Percentiles rank a stretch among this genome's conserved stretches.
Conservation (phyloP, 1,140 invertebrate genomes). For the Macrobrachium nipponense region DNA sequence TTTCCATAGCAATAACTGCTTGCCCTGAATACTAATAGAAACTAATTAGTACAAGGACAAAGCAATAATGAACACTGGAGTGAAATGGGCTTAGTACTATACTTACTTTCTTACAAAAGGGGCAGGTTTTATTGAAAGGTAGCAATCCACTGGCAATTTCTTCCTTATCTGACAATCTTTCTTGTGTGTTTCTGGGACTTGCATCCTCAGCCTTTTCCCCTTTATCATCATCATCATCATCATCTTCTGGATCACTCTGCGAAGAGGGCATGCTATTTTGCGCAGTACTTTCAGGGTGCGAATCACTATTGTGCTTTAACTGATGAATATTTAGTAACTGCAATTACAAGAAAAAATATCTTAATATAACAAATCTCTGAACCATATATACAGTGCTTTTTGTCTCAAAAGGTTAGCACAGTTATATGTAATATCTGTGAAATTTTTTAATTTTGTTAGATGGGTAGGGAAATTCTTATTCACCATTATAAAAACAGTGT, state of each 20-base stretch:
- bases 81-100: neutral
- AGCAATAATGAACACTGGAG: neutral
- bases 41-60: no score
- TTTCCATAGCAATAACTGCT: no score
- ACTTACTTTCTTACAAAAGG: slow-evolving; percentile 10
- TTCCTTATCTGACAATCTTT: no score
- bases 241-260: neutral
- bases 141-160: no score
- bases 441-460: no score
- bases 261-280: no score
- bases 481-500: no score
- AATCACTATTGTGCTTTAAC: neutral
- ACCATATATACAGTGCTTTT: neutral
- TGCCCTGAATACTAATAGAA: no score
- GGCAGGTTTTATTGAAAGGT: neutral
- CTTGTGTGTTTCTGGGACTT: no score
- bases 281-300: no score
- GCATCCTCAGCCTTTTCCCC: neutral
- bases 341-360: slow-evolving; percentile 4
- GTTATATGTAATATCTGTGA: no score
- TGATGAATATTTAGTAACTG: slow-evolving; percentile 44
- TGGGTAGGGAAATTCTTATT: no score
- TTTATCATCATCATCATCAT: slow-evolving; percentile 39
- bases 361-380: neutral
- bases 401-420: neutral